Conservation (phyloP, 37 sponge, comb jelly and placozoan genomes). For the Aplysina aerophoba region DNA sequence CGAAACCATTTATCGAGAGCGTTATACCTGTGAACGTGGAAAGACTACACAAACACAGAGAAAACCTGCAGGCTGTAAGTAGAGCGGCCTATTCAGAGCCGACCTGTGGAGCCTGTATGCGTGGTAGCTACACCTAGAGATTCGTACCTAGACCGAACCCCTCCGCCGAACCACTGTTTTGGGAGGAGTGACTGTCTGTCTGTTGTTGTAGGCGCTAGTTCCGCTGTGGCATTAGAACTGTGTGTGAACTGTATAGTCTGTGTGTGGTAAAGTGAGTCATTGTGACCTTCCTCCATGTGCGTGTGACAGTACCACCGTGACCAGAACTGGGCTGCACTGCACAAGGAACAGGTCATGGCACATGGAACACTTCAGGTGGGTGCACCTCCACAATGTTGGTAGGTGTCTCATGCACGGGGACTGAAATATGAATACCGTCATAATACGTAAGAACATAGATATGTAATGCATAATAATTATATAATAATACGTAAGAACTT, state of each 20-base stretch:
- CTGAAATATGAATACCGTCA: too few species aligned
- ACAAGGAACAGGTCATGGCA: constrained; percentile 69
- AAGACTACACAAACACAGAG: constrained; percentile 56
- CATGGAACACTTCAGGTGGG: constrained; percentile 67
- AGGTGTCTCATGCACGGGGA: too few species aligned
- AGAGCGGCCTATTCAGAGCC: too few species aligned
- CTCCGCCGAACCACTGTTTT: too few species aligned
- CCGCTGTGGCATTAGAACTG: too few species aligned
- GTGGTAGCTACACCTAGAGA: too few species aligned
- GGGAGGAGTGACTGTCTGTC: not conserved
- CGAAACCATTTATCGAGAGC: constrained; percentile 18
- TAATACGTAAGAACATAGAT: too few species aligned
- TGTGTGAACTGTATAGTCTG: not conserved
- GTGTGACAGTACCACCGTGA: constrained; percentile 22
- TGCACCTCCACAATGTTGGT: not conserved
- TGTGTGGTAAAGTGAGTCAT: not conserved
- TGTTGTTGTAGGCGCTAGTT: not conserved
- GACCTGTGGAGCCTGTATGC: too few species aligned
- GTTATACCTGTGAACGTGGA: constrained; percentile 59
- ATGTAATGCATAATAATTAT: too few species aligned
- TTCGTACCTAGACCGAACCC: too few species aligned
- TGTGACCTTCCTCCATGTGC: not conserved
- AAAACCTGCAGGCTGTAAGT: constrained; percentile 33
- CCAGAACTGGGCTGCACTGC: constrained; percentile 55
- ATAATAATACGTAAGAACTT: too few species aligned